Evolutionary conservation across 2,888 invertebrate genomes (phyloP), one percentile per base, ranked within the genome.

Genomic region (Leptinotarsa rubiginosa): DNA sequence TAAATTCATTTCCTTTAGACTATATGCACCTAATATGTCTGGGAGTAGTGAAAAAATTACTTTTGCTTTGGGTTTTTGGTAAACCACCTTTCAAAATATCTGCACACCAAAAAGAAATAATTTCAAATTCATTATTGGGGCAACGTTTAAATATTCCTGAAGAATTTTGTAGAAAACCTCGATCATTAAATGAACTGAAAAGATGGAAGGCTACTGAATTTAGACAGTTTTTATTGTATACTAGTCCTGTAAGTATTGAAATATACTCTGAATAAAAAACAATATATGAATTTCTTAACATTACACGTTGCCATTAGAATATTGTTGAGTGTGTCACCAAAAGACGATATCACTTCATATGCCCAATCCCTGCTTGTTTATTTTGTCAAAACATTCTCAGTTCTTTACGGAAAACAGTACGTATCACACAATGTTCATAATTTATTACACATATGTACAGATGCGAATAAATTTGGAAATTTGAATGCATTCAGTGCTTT

Each of bases 1-100:
- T 83, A 16, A 65, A 72, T 65, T 72, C 77, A 59, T 73, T 83
- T 59, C 78, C 80, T 12, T 54, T 81, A 10, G 82, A 83, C 62
- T 76, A 75, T 47, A 78, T 78, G 78, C 77, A 77, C 56, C 54
- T 76, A 25, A 31, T 76, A 47, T 78, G 75, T 54, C 22, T 59
- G 22, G 59, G 59, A 22, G 59, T 59, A 20, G 22, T 22, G 22
- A 59, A 59, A 59, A 75, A 75, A 65, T 31, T 75, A 56, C 47
- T 66, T n/a, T 59, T 22, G 22, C 20, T 73, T 52, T 73, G 73
- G 69, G 50, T 65, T 18, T 70, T 59, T 31, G 66, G 59, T 49
- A 73, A 73, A 54, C 65, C 70, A 18, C 56, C 73, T 31, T 56
- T 47, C n/a, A 73, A 73, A 65, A 18, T 73, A 22, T 70, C 59